phyloP scores from a whole-genome alignment of 1,140 invertebrate genomes.

The Glossosoma conforme region DNA sequence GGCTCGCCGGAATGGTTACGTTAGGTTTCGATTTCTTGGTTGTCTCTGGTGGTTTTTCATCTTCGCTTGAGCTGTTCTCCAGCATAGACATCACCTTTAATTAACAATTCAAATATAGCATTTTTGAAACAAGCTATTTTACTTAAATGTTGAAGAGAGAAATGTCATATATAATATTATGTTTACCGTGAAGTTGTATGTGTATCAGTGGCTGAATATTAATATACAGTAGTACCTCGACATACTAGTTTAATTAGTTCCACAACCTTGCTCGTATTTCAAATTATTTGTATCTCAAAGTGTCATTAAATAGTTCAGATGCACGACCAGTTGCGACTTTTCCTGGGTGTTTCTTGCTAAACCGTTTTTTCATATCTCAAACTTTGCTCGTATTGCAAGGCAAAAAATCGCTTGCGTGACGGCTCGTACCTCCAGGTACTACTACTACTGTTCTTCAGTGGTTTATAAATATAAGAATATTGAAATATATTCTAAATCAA shows the following conservation, averaged over 20 bases:
- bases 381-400: too few relatives aligned
- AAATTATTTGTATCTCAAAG: too few relatives aligned
- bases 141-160: background rate
- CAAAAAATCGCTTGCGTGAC: too few relatives aligned
- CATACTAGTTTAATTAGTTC: background rate
- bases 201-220: background rate
- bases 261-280: background rate
- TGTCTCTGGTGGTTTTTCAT: slow-evolving; percentile 5
- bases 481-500: background rate
- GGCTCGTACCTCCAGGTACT: too few relatives aligned
- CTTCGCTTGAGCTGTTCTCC: slow-evolving; percentile 20
- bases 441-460: too few relatives aligned
- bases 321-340: too few relatives aligned
- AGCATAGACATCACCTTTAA: slow-evolving; percentile 18
- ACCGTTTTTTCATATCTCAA: too few relatives aligned
- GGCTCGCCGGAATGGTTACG: slow-evolving; percentile 17
- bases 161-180: slow-evolving; percentile 2
- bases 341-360: too few relatives aligned
- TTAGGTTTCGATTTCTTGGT: slow-evolving; percentile 1
- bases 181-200: background rate
- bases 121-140: background rate
- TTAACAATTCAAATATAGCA: slow-evolving; percentile 4
- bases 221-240: background rate
- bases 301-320: too few relatives aligned
- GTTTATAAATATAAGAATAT: background rate